phyloP scores from a whole-genome alignment of 2,888 invertebrate species.

The Harpalus rufipes region DNA sequence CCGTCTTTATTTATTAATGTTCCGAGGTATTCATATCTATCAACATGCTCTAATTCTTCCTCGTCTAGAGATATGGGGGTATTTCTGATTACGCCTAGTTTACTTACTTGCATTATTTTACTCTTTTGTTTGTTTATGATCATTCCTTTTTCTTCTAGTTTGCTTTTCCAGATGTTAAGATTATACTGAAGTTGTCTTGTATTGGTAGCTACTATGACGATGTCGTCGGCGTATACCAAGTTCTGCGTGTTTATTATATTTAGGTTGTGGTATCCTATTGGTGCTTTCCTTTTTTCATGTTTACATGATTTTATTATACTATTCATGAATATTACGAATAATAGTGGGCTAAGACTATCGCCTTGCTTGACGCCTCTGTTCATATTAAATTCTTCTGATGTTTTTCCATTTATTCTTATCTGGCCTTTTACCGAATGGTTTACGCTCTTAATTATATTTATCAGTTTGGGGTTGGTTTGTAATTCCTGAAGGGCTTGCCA shows the following conservation, averaged over 20 bases:
- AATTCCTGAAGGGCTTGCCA: neutral
- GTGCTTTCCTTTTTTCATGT: neutral
- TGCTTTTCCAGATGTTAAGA: neutral
- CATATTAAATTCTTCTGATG: neutral
- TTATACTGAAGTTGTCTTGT: neutral
- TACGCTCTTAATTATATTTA: neutral
- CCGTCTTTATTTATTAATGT: neutral
- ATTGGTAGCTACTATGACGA: neutral
- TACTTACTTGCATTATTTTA: neutral
- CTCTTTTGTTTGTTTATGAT: neutral
- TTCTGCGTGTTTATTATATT: neutral
- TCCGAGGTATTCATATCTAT: neutral
- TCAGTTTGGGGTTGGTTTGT: neutral
- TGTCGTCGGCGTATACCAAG: neutral
- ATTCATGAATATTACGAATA: neutral
- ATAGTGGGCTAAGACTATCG: neutral
- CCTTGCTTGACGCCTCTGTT: neutral
- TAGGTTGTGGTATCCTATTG: neutral
- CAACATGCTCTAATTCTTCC: too few relatives aligned
- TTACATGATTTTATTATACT: neutral
- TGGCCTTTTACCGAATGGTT: neutral
- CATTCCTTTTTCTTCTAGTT: neutral
- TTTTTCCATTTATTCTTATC: neutral
- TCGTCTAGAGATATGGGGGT: too few relatives aligned
- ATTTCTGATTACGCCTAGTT: too few relatives aligned